These are phyloP conservation scores for Koerneria pararmatus DNA, from an alignment of 2,888 invertebrate genomes.

Conservation along the genomic window DNA sequence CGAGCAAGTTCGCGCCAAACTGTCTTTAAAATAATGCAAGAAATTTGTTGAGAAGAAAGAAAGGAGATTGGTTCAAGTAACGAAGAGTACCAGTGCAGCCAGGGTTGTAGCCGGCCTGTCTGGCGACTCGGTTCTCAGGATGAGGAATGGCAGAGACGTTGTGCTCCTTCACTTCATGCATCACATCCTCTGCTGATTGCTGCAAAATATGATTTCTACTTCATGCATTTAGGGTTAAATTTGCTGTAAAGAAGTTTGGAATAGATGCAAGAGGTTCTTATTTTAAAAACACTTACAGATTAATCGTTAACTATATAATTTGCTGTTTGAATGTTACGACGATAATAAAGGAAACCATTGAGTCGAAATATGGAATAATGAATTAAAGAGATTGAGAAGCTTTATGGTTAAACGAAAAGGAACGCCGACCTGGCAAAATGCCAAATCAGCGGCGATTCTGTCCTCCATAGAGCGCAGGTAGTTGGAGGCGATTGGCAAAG, in stretches of 20 bases:
- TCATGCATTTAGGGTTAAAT: no score
- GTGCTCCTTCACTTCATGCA: neutral
- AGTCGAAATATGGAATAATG: no score
- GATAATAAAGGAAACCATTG: no score
- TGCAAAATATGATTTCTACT: no score
- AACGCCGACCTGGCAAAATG: conserved; percentile 10
- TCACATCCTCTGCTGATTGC: conserved; percentile 4
- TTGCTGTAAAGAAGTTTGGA: no score
- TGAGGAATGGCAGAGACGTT: neutral
- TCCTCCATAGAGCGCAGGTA: neutral
- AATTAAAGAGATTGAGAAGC: no score
- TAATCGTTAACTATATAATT: no score
- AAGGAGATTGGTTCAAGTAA: no score
- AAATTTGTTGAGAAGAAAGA: neutral
- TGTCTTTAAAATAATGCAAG: neutral
- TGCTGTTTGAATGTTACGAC: no score
- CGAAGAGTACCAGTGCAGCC: conserved; percentile 8
- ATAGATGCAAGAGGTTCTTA: no score
- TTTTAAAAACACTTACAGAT: no score
- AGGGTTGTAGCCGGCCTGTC: conserved; percentile 19
- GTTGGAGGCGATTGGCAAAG: conserved; percentile 13
- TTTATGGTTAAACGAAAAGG: neutral
- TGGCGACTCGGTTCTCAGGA: conserved; percentile 1
- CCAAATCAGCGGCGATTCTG: neutral
- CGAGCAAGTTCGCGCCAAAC: neutral